Evolutionary conservation across 2,113 vertebrate genomes (phyloP).

Genomic region (Thalassoma bifasciatum): DNA sequence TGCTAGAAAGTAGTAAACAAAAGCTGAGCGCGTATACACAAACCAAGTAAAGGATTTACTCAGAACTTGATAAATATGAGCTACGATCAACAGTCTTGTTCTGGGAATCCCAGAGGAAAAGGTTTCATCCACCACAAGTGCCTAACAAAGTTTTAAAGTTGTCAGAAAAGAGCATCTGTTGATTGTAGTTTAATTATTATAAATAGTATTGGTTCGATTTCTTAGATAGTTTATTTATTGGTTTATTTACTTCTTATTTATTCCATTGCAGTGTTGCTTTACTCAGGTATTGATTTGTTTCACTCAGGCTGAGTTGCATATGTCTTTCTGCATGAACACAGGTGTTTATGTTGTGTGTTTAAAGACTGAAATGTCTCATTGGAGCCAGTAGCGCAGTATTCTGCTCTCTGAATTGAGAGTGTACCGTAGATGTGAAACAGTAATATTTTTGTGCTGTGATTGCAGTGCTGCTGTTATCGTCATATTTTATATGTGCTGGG

Average conservation of each 20-base stretch:
- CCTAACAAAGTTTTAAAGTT: slow-evolving; percentile 74
- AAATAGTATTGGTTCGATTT: slow-evolving; percentile 5
- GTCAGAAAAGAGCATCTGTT: slow-evolving; percentile 49
- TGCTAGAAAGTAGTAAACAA: no score
- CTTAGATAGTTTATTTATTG: slow-evolving; percentile 23
- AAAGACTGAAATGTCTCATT: slow-evolving; percentile 42
- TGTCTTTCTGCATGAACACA: slow-evolving; percentile 68
- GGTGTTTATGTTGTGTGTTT: slow-evolving; percentile 56
- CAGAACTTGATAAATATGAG: background rate
- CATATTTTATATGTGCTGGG: slow-evolving; percentile 64
- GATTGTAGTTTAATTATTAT: slow-evolving; percentile 24
- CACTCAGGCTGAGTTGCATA: slow-evolving; percentile 66
- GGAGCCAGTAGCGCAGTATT: slow-evolving; percentile 60
- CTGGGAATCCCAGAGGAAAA: no score
- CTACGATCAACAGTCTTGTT: background rate
- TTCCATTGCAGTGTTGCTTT: slow-evolving; percentile 65
- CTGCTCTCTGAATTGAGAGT: slow-evolving; percentile 50
- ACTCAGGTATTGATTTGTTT: slow-evolving; percentile 73
- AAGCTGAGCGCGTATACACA: no score
- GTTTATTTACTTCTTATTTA: slow-evolving; percentile 16
- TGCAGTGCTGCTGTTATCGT: slow-evolving; percentile 72
- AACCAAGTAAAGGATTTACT: slow-evolving; percentile 1
- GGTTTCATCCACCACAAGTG: slow-evolving; percentile 80
- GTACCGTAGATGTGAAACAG: slow-evolving; percentile 54
- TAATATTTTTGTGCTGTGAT: slow-evolving; percentile 72